These are phyloP conservation scores for Phengaris arion DNA, from an alignment of 2,888 invertebrate genomes.

Conservation along the genomic window DNA sequence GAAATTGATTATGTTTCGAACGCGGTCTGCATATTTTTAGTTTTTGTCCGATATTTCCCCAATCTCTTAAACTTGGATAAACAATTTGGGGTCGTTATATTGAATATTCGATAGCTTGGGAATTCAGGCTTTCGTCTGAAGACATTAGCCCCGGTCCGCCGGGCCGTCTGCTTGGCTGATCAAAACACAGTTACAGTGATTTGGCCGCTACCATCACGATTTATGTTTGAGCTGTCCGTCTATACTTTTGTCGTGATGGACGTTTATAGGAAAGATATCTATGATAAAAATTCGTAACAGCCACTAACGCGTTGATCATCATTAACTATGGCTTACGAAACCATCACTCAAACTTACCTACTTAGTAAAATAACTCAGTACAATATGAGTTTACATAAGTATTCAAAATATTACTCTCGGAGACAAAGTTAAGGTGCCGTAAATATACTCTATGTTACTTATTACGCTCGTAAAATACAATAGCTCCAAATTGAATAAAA, in stretches of 20 bases:
- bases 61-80: constrained; percentile 1
- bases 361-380: background rate
- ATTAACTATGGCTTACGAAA: too few species aligned
- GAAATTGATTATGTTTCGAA: background rate
- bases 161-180: constrained; percentile 4
- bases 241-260: background rate
- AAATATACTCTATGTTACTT: constrained; percentile 12
- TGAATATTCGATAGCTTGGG: background rate
- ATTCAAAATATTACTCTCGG: background rate
- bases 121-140: constrained; percentile 6
- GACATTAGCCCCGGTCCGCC: background rate
- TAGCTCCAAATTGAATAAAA: constrained; percentile 31
- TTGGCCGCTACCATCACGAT: background rate
- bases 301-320: too few species aligned
- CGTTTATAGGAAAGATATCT: background rate
- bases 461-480: background rate
- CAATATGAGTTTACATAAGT: background rate
- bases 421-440: background rate
- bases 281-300: background rate
- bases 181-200: background rate
- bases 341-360: background rate
- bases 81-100: background rate
- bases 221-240: background rate
- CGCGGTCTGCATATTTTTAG: background rate
- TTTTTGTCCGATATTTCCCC: background rate